A percentile compares a stretch with the other conserved stretches of the same genome.
phyloP scores from a whole-genome alignment of 2,888 invertebrate genomes.

The Mycalesis mineus region DNA sequence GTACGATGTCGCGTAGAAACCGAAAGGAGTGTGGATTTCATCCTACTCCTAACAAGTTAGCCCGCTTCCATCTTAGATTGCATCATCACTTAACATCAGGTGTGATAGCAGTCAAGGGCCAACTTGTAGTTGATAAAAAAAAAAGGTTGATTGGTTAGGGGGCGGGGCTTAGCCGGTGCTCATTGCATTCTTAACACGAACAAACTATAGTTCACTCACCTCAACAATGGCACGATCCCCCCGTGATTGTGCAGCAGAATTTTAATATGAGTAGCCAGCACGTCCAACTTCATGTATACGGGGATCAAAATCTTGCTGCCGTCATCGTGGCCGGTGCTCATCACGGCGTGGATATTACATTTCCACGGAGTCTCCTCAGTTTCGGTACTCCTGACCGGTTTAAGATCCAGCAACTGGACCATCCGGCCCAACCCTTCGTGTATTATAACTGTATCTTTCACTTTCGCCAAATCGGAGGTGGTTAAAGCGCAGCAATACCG shows the following conservation, averaged over 20 bases:
- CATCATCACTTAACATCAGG: too few relatives aligned
- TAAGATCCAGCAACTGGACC: conserved; percentile 61
- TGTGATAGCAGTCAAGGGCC: too few relatives aligned
- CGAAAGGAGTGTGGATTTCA: too few relatives aligned
- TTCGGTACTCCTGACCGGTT: conserved; percentile 53
- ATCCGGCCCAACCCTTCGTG: conserved; percentile 66
- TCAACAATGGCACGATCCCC: conserved; percentile 87
- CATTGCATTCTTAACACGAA: too few relatives aligned
- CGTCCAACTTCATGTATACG: conserved; percentile 81
- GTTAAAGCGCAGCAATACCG: conserved; percentile 87
- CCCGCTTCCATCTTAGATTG: too few relatives aligned
- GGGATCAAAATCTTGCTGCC: conserved; percentile 80
- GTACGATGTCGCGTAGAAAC: too few relatives aligned
- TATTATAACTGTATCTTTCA: conserved; percentile 83
- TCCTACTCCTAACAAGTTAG: too few relatives aligned
- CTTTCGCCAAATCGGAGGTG: conserved; percentile 83
- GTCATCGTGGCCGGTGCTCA: conserved; percentile 58
- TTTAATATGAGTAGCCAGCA: conserved; percentile 82
- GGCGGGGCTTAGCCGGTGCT: too few relatives aligned
- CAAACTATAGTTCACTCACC: conserved; percentile 77
- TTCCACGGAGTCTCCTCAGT: conserved; percentile 72
- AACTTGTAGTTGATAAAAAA: too few relatives aligned
- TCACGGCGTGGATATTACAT: conserved; percentile 69
- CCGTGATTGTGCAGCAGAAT: conserved; percentile 84
- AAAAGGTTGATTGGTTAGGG: too few relatives aligned